Evolutionary conservation across 2,888 invertebrate genomes (phyloP).

Genomic region (Agrochola lota): DNA sequence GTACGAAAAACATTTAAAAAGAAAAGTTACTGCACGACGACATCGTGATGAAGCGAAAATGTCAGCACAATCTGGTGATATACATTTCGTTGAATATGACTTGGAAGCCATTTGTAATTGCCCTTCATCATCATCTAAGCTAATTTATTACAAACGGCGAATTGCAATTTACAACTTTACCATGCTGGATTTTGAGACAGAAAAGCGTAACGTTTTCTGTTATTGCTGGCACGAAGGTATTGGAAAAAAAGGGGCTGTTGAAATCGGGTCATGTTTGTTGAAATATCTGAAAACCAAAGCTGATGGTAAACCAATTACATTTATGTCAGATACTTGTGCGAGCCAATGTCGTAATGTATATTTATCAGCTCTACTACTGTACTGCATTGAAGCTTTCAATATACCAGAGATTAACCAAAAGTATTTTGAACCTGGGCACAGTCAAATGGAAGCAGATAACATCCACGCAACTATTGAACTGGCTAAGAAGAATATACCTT

Average conservation of each 20-base stretch:
- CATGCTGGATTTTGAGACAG: constrained; percentile 45
- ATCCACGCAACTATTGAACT: constrained; percentile 51
- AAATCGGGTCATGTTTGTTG: constrained; percentile 51
- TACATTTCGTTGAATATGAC: constrained; percentile 48
- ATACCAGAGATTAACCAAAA: constrained; percentile 56
- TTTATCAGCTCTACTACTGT: constrained; percentile 44
- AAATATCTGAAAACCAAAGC: constrained; percentile 52
- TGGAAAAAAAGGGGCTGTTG: constrained; percentile 44
- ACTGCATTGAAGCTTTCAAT: constrained; percentile 41
- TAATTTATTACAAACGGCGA: too few species aligned
- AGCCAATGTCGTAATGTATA: constrained; percentile 47
- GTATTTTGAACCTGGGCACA: constrained; percentile 52
- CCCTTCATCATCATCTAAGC: too few species aligned
- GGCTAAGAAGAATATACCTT: constrained; percentile 50
- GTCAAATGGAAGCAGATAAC: constrained; percentile 52
- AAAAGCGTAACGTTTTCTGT: constrained; percentile 27
- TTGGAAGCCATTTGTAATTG: constrained; percentile 41
- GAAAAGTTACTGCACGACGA: constrained; percentile 43
- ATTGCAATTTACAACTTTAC: constrained; percentile 41
- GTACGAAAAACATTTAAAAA: constrained; percentile 35
- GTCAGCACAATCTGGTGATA: constrained; percentile 40
- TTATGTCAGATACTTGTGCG: constrained; percentile 25
- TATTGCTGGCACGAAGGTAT: constrained; percentile 50
- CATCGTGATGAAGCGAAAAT: constrained; percentile 51
- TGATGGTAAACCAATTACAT: constrained; percentile 48